Evolutionary conservation across 2,888 invertebrate species (phyloP), one percentile per base, ranked within the genome.

Genomic region (Formica aserva): DNA sequence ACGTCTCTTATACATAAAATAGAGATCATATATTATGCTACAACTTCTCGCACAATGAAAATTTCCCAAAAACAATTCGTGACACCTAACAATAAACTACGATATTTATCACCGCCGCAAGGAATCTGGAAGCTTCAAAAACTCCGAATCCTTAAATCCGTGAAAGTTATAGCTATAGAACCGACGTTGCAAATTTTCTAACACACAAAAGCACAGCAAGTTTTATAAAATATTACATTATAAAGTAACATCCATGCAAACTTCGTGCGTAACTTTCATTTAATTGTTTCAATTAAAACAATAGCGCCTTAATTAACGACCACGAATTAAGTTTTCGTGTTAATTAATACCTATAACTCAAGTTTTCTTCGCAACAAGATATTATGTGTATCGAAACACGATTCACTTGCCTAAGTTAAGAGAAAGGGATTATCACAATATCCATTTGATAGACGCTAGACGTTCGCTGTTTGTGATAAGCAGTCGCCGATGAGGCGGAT

Each of bases 401-500:
- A 66, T 66, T 78, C 32, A 66, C 29, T n/a, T 26, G 45, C 22
- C 6, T 45, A 32, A 77, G 38, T 71, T 41, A 78, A 71, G 71
- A 60, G 32, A 57, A 35, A 35, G 13, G 15, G 15, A 72, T 72
- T 60, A 45, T 15, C 57, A n/a, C 22, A 29, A 77, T 78, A 38
- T 1, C 35, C 6, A 26, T 80, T 80, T 80, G 45, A 72, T 72
- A n/a, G 72, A 72, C 48, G 45, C 60, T 71, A 72, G 78, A 80
- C 45, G 72, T 48, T 67, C 41, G 67, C 55, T 65, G 77, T 52
- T 41, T 29, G 66, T 57, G 78, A 80, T 80, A 71, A 80, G 71
- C 45, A 69, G 60, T 22, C 67, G 48, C 32, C 26, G 78, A 83
- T 78, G 67, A 63, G 83, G 72, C 78, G 88, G 57, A 60, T 81